phyloP scores from a whole-genome alignment of 1,140 invertebrate genomes.

The Bombus fervidus region DNA sequence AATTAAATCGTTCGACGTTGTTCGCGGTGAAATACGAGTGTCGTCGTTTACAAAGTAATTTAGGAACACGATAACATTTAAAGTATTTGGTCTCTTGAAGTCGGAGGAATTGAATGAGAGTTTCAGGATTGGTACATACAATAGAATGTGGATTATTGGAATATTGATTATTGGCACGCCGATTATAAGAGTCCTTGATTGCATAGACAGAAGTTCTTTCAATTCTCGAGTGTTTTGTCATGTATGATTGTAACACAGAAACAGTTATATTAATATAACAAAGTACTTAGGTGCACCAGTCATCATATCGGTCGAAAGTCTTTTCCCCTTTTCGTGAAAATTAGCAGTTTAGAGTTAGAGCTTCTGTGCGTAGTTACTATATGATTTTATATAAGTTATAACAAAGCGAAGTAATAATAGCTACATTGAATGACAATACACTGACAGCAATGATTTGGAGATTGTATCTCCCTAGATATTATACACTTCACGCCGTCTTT shows the following conservation, averaged over 20 bases:
- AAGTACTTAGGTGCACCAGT: neutral
- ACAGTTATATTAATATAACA: neutral
- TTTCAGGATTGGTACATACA: neutral
- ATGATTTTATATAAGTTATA: no score
- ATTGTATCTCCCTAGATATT: neutral
- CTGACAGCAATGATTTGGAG: neutral
- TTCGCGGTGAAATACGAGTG: neutral
- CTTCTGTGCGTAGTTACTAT: no score
- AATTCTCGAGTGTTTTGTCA: neutral
- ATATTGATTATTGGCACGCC: conserved; percentile 13
- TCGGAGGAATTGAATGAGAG: neutral
- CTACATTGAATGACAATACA: neutral
- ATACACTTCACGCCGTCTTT: no score
- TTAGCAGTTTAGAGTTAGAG: no score
- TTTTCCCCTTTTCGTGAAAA: neutral
- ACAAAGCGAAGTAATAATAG: neutral
- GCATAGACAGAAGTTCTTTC: neutral
- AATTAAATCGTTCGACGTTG: neutral
- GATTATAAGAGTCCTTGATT: conserved; percentile 4
- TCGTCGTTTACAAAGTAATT: conserved; percentile 43
- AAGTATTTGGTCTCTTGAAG: neutral
- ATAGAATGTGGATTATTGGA: conserved; percentile 1
- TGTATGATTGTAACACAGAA: neutral
- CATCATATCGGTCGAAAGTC: neutral
- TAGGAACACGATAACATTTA: conserved; percentile 82